phyloP scores from a whole-genome alignment of 2,113 vertebrate genomes.

The Malurus melanocephalus region DNA sequence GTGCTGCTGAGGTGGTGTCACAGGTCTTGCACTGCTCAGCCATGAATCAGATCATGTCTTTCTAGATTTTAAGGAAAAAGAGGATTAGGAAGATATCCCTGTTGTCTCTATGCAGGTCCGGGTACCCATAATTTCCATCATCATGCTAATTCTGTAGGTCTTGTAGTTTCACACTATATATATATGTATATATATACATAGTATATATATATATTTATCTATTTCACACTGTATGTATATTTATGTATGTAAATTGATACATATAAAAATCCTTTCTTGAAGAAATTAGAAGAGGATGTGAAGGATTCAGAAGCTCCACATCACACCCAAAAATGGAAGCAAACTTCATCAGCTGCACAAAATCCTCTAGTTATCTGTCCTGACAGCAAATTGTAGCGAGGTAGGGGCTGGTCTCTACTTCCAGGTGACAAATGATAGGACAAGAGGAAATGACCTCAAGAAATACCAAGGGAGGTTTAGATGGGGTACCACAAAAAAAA shows the following conservation, averaged over 20 bases:
- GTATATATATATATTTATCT: not conserved
- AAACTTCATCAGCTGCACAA: not conserved
- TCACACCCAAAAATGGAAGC: not conserved
- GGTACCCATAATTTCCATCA: not conserved
- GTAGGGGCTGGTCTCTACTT: rapidly evolving
- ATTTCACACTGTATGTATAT: not conserved
- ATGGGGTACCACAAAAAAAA: not conserved
- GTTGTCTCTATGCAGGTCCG: not conserved
- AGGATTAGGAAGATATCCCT: not conserved
- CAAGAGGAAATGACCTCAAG: not conserved
- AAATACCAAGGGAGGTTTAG: not conserved
- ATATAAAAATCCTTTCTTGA: rapidly evolving
- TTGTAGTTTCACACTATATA: not conserved
- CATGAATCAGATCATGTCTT: not conserved
- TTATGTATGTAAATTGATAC: not conserved
- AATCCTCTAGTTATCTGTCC: not conserved
- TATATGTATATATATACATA: not conserved
- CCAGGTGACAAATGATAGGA: not conserved
- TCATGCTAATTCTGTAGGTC: not conserved
- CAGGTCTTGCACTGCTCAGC: not conserved
- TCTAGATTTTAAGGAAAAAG: not conserved
- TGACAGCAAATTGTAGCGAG: not conserved
- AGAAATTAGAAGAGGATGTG: not conserved
- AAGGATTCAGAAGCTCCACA: not conserved
- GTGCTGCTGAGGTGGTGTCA: not conserved